These are phyloP conservation scores for Anguilla obscura DNA, from an alignment of 2,797 vertebrate species.

Conservation along the genomic window DNA sequence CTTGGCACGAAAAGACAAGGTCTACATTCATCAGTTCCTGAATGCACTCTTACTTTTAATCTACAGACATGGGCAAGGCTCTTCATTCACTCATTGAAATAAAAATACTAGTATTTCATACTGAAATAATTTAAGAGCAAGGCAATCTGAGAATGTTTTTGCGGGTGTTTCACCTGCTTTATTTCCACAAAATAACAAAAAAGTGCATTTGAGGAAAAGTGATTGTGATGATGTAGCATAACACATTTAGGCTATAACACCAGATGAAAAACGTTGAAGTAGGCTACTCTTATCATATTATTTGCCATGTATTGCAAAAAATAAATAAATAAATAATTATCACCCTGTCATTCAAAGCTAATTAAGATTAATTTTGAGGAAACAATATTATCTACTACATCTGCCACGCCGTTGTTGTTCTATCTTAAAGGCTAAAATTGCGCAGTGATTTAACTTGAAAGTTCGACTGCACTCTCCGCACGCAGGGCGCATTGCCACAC, in stretches of 20 bases:
- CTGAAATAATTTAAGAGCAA: neutral
- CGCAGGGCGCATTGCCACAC: conserved; percentile 10
- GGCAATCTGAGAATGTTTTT: neutral
- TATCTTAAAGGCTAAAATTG: neutral
- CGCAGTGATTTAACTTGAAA: neutral
- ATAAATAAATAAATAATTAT: too few species aligned
- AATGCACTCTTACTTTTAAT: neutral
- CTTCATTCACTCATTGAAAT: neutral
- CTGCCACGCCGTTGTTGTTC: neutral
- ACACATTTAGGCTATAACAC: neutral
- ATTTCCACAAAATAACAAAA: neutral
- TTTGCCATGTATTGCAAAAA: neutral
- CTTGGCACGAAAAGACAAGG: neutral
- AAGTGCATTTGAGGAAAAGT: neutral
- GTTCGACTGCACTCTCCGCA: neutral
- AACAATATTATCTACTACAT: neutral
- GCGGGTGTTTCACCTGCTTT: neutral
- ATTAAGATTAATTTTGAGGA: too few species aligned
- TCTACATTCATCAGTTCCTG: neutral
- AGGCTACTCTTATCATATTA: neutral
- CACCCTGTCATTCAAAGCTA: too few species aligned
- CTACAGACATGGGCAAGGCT: neutral
- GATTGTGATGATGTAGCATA: neutral
- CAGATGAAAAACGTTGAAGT: neutral
- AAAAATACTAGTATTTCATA: neutral